These are phyloP conservation scores for Patiria pectinifera DNA, from an alignment of 53 echinoderm and acorn worm genomes.

Conservation along the genomic window DNA sequence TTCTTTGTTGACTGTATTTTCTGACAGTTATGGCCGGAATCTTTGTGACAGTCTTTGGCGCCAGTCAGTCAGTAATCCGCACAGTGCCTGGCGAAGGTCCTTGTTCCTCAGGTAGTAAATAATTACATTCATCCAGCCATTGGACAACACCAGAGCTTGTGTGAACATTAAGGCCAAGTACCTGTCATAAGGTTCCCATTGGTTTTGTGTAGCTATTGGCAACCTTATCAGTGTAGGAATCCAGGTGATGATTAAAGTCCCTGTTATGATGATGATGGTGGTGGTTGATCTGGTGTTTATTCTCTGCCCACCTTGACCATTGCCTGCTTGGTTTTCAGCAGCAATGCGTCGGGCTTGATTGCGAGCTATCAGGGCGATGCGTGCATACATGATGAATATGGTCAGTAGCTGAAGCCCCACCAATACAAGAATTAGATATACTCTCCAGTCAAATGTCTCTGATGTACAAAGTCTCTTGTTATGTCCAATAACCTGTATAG, in stretches of 20 bases:
- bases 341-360: too few relatives aligned
- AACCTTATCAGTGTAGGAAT: neutral
- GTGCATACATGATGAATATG: neutral
- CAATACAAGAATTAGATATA: neutral
- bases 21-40: neutral
- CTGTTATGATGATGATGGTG: too few relatives aligned
- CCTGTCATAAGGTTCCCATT: too few relatives aligned
- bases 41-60: neutral
- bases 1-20: too few relatives aligned
- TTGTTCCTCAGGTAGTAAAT: neutral
- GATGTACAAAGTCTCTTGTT: neutral
- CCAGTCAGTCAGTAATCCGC: neutral
- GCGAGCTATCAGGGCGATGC: too few relatives aligned
- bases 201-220: neutral
- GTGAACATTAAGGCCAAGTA: neutral
- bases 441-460: neutral
- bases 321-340: too few relatives aligned
- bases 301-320: too few relatives aligned
- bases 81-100: conserved; percentile 1
- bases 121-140: too few relatives aligned
- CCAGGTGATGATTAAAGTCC: too few relatives aligned
- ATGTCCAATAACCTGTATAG: neutral
- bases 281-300: too few relatives aligned
- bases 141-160: neutral
- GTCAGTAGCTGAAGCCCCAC: neutral